Conservation (phyloP, 2,113 vertebrate genomes). For the Helogale parvula region DNA sequence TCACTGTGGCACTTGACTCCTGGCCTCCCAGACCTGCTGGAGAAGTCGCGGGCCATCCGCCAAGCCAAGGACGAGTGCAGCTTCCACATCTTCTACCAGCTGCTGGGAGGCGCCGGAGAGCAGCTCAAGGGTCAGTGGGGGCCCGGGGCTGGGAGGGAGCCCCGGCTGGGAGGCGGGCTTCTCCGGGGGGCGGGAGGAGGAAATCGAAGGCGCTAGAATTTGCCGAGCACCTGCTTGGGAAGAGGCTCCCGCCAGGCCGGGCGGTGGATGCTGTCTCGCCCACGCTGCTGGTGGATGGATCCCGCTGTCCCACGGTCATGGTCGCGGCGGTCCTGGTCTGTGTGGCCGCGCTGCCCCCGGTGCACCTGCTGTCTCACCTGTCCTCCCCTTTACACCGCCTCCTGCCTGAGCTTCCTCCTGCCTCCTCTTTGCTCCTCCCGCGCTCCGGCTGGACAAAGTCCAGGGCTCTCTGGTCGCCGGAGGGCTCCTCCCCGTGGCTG, state of each 20-base stretch:
- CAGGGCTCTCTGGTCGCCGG: neutral
- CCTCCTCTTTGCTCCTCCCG: neutral
- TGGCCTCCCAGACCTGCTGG: slow-evolving; percentile 89
- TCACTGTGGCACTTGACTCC: slow-evolving; percentile 76
- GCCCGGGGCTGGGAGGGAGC: fast-evolving
- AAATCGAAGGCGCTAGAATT: fast-evolving
- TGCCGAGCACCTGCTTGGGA: no score
- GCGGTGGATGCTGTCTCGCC: neutral
- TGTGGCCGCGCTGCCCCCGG: neutral
- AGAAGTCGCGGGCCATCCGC: slow-evolving; percentile 93
- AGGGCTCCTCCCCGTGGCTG: no score
- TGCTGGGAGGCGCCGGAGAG: slow-evolving; percentile 90
- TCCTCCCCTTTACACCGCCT: neutral
- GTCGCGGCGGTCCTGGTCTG: neutral
- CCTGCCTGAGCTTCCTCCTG: neutral
- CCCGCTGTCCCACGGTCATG: no score
- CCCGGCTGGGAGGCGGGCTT: neutral
- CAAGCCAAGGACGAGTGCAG: slow-evolving; percentile 95
- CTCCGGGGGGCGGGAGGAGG: neutral
- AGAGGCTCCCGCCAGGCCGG: neutral
- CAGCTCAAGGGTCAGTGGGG: slow-evolving; percentile 85
- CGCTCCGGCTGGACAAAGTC: neutral
- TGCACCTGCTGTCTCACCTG: neutral
- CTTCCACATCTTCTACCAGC: slow-evolving; percentile 95
- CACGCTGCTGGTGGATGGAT: no score